Evolutionary conservation across 1,140 invertebrate species (phyloP).

Genomic region (Ridgeia piscesae): DNA sequence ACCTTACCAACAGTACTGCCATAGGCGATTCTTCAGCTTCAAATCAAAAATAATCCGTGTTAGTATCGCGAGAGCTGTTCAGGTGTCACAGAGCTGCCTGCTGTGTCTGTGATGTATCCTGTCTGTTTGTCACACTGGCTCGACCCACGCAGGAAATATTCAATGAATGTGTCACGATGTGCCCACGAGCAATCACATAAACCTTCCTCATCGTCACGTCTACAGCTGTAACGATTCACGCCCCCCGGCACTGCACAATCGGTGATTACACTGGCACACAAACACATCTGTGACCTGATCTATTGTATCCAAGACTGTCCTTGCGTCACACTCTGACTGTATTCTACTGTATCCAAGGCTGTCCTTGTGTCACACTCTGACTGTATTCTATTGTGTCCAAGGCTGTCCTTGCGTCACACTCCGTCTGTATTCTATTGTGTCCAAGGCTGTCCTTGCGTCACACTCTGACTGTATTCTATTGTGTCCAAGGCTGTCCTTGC

Average conservation of each 20-base stretch:
- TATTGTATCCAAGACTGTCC: neutral
- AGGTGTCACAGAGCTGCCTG: neutral
- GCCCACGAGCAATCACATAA: neutral
- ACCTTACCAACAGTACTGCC: too few relatives aligned
- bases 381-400: neutral
- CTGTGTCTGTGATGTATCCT: neutral
- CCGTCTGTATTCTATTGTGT: neutral
- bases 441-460: neutral
- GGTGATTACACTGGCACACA: neutral
- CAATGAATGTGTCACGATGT: neutral
- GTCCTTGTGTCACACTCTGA: neutral
- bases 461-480: neutral
- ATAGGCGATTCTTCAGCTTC: too few relatives aligned
- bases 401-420: neutral
- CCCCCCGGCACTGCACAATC: neutral
- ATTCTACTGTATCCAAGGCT: neutral
- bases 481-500: too few relatives aligned
- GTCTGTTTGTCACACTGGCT: neutral
- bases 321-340: neutral
- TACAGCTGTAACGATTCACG: neutral
- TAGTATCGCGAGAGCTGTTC: neutral
- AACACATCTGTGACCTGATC: neutral
- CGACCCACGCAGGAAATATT: neutral
- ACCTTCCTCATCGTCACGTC: neutral
- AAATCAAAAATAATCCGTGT: neutral